Base-by-base conservation (phyloP, 2,797 vertebrate species). In the Otolemur crassicaudatus region DNA sequence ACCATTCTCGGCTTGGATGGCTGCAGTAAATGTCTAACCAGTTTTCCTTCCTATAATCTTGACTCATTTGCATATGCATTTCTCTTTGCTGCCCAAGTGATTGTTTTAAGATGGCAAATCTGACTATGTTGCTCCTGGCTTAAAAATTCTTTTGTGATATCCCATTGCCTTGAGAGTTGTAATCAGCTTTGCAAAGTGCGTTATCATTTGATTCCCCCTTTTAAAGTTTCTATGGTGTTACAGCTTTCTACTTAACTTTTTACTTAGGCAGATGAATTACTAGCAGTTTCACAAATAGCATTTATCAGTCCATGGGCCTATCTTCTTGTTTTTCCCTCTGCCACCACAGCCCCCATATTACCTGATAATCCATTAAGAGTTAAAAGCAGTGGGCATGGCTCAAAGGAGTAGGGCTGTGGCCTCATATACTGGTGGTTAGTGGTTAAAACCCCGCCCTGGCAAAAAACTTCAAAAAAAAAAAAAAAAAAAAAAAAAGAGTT, bases 41-140 rank as follows among this genome's bases (percentile, higher is more conserved):
- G 10, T 29, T 70, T 80, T 53, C 34, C 40, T 94, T 14, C 11
- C 23, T 53, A 27, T 61, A 63, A 89, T 69, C 23, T 91, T 95
- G 46, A 61, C 10, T 70, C 72, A 9, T 94, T 60, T 16, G 5
- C 81, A 56, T 77, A 46, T 56, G 1, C 37, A 29, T 75, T 89
- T 7, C 6, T 53, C 43, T 83, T 27, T 79, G n/a, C 16, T 49
- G 67, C 58, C 77, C 60, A 60, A 19, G 13, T 34, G 34, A 79
- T 81, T 81, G 25, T 67, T 80, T 43, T 22, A 70, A 91, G 83
- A 92, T 40, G 53, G 11, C 17, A 67, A 10, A 29, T 70, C 31
- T 73, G 53, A 80, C 20, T 70, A 31, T 4, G 7, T 31, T 23
- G 72, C 22, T 17, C 29, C 10, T 40, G 46, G 20, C 37, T 92